Evolutionary conservation across 2,888 invertebrate genomes (phyloP), one percentile per base, ranked within the genome.

Genomic region (Stictocephala bisonia): DNA sequence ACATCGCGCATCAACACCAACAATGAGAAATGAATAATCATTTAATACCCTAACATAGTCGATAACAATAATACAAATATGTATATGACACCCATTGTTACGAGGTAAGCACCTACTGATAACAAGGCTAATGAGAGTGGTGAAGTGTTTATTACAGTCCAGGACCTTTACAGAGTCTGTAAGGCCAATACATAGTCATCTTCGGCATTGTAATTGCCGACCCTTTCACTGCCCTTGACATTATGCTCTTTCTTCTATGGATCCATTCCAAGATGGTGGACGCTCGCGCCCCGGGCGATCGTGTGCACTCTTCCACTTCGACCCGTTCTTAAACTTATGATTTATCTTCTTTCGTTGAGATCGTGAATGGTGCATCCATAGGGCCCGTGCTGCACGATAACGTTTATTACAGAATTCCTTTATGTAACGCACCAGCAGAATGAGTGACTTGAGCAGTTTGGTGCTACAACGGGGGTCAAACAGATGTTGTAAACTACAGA

Each of bases 221-320:
- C 51, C 64, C 64, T 44, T 64, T 64, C 64, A 64, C 64, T 26
- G 64, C 7, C 64, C 64, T 64, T 64, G 64, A 64, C 64, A 64
- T 64, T 64, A 41, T 15, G 2, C 44, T 41, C 64, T 58, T 58
- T 60, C 60, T 26, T 64, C 64, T 18, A 41, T 1, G 64, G 15
- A 44, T 44, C 44, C 24, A 7, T 24, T 40, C 13, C 60, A 60
- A 35, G 31, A 58, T 27, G 58, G 58, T 22, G 31, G 3, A 22
- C 15, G 22, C n/a, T 1, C 31, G 18, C 20, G 18, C 60, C 60
- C 3, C 20, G 60, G 60, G 60, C 60, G 60, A 60, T 60, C 60
- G 60, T 60, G 51, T 22, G 20, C 20, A 20, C 18, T 27, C 40
- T 20, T 22, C 11, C 56, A 3, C 2, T 15, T 18, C 29, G 27